Evolutionary conservation across 1,140 invertebrate genomes (phyloP), one percentile per base, ranked within the genome.

Genomic region (Cecropterus lyciades): DNA sequence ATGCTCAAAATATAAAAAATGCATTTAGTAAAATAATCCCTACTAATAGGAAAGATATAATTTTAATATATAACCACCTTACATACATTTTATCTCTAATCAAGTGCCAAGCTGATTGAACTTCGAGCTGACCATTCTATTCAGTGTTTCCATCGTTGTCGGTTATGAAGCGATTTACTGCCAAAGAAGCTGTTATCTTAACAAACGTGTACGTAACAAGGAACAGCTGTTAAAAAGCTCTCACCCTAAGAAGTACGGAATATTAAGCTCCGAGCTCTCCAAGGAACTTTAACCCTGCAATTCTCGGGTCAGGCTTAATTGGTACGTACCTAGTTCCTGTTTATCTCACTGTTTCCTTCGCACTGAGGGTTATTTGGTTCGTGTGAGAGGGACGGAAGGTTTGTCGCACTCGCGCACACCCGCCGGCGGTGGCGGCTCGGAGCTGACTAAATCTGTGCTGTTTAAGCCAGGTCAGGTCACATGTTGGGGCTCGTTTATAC

Each of bases 251-350:
- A 59, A 40, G 66, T 46, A 65, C 68, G 49, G 60, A 65, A 70
- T 72, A 72, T 73, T 68, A 82, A 80, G 75, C 69, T 77, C 63
- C 49, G 65, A 57, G 60, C 77, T 77, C 81, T 82, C 57, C 11
- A 79, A 70, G 70, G 72, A 63, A 72, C 77, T 80, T 84, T 75
- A 80, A 84, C 81, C 81, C 78, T 76, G 55, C 78, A 65, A 69
- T 70, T 55, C 68, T 70, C 73, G 63, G 76, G 70, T 72, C 71
- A 72, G 63, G 60, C 55, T 74, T 79, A 76, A 82, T 75, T 78
- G 79, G 55, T 83, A 84, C 82, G 68, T 82, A 85, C 82, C 81
- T 75, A 78, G 75, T 75, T 75, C 79, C 73, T 78, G 75, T 75
- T 76, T 77, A 75, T 81, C 72, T 64, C 62, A 78, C 75, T 74